Evolutionary conservation across 2,113 vertebrate genomes (phyloP).

Genomic region (Oenanthe oenanthe): DNA sequence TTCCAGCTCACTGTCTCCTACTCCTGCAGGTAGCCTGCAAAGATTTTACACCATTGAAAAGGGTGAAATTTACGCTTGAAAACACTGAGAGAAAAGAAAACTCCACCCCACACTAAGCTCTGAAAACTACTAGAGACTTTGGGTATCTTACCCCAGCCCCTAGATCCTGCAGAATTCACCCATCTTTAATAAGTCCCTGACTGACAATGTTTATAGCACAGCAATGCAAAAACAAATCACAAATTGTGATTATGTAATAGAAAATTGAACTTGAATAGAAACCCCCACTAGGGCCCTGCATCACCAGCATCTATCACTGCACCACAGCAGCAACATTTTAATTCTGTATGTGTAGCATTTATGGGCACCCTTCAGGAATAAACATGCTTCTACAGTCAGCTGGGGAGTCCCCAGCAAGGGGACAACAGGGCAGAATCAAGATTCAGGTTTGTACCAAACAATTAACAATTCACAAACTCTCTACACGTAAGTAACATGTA

Average conservation of each 20-base stretch:
- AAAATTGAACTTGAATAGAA: not conserved
- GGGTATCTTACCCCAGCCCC: not conserved
- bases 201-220: fast-evolving
- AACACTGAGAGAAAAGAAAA: not conserved
- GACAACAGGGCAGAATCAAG: not conserved
- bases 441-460: not conserved
- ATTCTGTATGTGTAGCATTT: not conserved
- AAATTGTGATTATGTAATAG: not conserved
- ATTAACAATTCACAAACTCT: not conserved
- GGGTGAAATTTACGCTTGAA: not conserved
- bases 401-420: not conserved
- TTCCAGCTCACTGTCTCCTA: not conserved
- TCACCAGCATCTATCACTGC: not conserved
- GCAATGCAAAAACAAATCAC: not conserved
- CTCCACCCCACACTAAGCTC: not conserved
- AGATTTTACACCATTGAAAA: not conserved
- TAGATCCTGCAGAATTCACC: not conserved
- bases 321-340: not conserved
- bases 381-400: not conserved
- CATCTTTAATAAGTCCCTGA: not conserved
- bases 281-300: not conserved
- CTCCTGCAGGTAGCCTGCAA: not conserved
- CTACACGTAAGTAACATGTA: not conserved
- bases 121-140: not conserved
- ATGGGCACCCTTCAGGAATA: not conserved